Evolutionary conservation across 2,797 vertebrate genomes (phyloP), one percentile per base, ranked within the genome.

Genomic region (Cygnus olor): DNA sequence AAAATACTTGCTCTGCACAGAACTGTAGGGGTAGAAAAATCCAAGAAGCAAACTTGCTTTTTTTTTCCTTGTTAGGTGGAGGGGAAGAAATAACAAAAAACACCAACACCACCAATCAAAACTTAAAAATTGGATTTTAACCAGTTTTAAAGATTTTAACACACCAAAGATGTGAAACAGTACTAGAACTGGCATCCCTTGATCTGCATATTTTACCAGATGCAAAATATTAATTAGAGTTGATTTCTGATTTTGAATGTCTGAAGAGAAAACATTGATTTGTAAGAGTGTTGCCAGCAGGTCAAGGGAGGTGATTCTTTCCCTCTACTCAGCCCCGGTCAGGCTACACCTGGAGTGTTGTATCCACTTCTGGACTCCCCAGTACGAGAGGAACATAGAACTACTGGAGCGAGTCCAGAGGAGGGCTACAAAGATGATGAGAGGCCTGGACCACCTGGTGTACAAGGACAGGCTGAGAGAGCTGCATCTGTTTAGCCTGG

Each of bases 111-210:
- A 30, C 25, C 24, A 51, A 51, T 27, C 27, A 69, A 85, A 68
- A 65, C 12, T 1, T 17, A 16, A 28, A 5, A 83, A 25, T 21
- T 57, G 2, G 14, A 58, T 86, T 54, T 54, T 54, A 28, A 54
- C 53, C 53, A 54, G 27, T 54, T 30, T 54, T 30, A 54, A 54
- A 54, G 53, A 47, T 76, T 85, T 57, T 61, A 70, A 42, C 6
- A 4, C 11, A 7, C 3, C 14, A 6, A 21, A 38, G 14, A 25
- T 5, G 42, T 0, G 0, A 85, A 85, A 36, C 6, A 24, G 24
- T 51, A 11, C n/a, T 74, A 18, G 28, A 57, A 47, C 6, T 9
- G 25, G 18, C 16, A 28, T 63, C 24, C 18, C 38, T 40, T 28
- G 28, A 21, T 15, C 9, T 54, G 30, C 2, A 0, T 32, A 6